These are phyloP conservation scores for Hephaestus fuliginosus DNA, from an alignment of 2,797 vertebrate species.

Conservation along the genomic window DNA sequence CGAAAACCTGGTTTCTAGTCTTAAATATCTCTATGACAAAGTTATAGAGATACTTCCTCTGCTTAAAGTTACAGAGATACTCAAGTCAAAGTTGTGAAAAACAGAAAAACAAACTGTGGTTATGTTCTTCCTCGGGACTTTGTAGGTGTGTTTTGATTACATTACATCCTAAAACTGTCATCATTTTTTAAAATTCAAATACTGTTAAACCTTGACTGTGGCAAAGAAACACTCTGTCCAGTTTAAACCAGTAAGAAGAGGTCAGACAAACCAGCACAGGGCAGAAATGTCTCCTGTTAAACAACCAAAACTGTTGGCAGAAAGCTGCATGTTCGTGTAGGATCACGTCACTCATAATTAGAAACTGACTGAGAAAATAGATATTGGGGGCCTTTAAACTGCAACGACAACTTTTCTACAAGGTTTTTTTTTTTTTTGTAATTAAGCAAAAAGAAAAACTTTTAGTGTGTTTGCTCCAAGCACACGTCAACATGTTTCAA, in stretches of 20 bases:
- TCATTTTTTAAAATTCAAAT: too few species aligned
- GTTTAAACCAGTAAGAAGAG: slow-evolving; percentile 6
- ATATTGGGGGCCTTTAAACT: not conserved
- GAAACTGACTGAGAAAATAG: not conserved
- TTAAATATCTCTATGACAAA: not conserved
- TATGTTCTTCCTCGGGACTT: not conserved
- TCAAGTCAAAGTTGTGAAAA: not conserved
- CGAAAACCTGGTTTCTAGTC: not conserved
- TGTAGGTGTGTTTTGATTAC: not conserved
- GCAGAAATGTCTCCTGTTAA: not conserved
- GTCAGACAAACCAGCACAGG: not conserved
- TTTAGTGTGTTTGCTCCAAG: slow-evolving; percentile 8
- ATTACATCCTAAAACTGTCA: not conserved
- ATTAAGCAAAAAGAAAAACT: not conserved
- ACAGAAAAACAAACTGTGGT: not conserved
- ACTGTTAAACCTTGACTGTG: not conserved
- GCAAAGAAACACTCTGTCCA: not conserved
- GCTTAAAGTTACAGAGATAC: too few species aligned
- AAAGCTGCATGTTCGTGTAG: not conserved
- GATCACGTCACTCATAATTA: not conserved
- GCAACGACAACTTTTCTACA: not conserved
- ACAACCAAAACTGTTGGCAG: not conserved
- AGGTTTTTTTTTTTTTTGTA: not conserved
- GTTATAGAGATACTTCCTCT: too few species aligned
- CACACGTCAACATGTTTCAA: slow-evolving; percentile 20